These are phyloP conservation scores for Listronotus bonariensis DNA, from an alignment of 1,140 invertebrate species.

Conservation along the genomic window DNA sequence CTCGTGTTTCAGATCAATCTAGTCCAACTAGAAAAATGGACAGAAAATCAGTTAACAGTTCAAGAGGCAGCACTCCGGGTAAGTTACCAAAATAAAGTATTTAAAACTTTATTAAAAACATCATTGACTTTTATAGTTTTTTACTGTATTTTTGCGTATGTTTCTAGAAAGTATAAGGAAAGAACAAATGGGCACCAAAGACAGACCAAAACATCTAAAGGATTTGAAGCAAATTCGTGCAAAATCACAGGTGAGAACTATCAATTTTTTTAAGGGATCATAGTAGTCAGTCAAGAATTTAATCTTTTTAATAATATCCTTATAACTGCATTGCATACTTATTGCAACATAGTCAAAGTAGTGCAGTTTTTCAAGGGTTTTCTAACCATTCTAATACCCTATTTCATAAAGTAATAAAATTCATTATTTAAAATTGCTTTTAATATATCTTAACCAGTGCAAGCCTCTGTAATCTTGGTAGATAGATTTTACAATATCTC, in stretches of 20 bases:
- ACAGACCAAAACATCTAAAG: background rate
- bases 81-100: background rate
- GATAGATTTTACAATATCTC: background rate
- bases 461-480: slow-evolving; percentile 26
- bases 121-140: too few species aligned
- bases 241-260: slow-evolving; percentile 6
- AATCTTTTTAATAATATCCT: too few species aligned
- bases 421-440: background rate
- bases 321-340: too few species aligned
- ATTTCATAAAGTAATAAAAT: too few species aligned
- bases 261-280: too few species aligned
- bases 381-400: too few species aligned
- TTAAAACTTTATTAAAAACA: too few species aligned
- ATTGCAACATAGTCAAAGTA: too few species aligned
- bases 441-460: background rate
- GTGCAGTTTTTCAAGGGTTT: too few species aligned
- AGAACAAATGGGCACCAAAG: background rate
- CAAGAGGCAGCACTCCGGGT: slow-evolving; percentile 19
- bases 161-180: background rate
- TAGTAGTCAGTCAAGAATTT: too few species aligned
- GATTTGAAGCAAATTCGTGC: background rate
- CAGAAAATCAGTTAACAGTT: slow-evolving; percentile 8
- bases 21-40: background rate
- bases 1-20: background rate
- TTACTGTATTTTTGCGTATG: background rate